These are phyloP conservation scores for Gerosis bhagava DNA, from an alignment of 2,888 invertebrate species.

Conservation along the genomic window DNA sequence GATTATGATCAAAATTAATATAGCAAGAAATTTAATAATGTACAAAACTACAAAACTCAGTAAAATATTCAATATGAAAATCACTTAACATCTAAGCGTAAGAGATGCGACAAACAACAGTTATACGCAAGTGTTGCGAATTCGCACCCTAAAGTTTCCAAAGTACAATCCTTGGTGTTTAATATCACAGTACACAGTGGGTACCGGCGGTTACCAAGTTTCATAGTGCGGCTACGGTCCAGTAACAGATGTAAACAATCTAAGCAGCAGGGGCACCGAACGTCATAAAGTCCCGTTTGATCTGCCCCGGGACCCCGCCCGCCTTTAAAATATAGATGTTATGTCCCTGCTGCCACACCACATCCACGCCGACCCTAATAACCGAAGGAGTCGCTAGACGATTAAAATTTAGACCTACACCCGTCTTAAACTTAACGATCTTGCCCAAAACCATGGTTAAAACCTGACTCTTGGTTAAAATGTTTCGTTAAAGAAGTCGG, in stretches of 20 bases:
- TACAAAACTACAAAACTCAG: too few species aligned
- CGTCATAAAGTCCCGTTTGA: conserved; percentile 79
- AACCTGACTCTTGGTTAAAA: too few species aligned
- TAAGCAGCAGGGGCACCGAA: too few species aligned
- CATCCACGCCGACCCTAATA: conserved; percentile 71
- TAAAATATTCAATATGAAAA: too few species aligned
- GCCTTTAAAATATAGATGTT: conserved; percentile 79
- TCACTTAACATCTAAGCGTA: too few species aligned
- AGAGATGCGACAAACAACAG: too few species aligned
- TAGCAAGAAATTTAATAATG: too few species aligned
- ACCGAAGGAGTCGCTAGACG: conserved; percentile 39
- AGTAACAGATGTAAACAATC: conserved; percentile 81
- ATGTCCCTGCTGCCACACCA: conserved; percentile 72
- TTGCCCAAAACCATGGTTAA: conserved; percentile 1
- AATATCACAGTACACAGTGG: conserved; percentile 55
- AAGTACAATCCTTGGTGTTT: conserved; percentile 40
- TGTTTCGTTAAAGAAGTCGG: too few species aligned
- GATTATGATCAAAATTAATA: too few species aligned
- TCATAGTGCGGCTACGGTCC: conserved; percentile 63
- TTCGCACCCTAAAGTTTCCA: conserved; percentile 29
- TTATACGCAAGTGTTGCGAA: conserved; percentile 15
- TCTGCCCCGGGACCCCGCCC: conserved; percentile 57
- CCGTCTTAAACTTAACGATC: conserved; percentile 18
- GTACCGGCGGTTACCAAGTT: conserved; percentile 75
- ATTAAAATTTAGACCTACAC: conserved; percentile 24